These are phyloP conservation scores for Andrena hattorfiana DNA, from an alignment of 2,888 invertebrate species.

Conservation along the genomic window DNA sequence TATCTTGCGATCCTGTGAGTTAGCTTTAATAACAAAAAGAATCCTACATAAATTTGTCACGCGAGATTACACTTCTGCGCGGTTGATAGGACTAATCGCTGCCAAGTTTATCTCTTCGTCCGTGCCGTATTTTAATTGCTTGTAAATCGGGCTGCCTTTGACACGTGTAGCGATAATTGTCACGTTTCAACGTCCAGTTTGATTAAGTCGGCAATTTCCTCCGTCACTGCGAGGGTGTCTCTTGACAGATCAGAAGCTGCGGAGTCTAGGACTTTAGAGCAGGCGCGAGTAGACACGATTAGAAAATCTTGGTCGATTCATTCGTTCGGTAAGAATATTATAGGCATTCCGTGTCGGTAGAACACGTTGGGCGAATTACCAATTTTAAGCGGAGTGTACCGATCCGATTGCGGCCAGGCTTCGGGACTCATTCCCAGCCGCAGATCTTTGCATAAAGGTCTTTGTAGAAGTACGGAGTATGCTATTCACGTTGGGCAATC, in stretches of 20 bases:
- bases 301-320: too few relatives aligned
- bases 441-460: neutral
- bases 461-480: neutral
- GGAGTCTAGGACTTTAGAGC: too few relatives aligned
- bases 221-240: too few relatives aligned
- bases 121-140: neutral
- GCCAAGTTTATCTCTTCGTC: neutral
- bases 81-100: conserved; percentile 11
- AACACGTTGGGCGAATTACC: neutral
- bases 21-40: too few relatives aligned
- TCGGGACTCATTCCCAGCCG: neutral
- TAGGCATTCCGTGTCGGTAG: neutral
- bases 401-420: neutral
- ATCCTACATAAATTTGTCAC: neutral
- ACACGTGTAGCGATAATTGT: neutral
- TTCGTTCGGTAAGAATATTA: too few relatives aligned
- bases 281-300: too few relatives aligned
- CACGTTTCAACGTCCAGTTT: neutral
- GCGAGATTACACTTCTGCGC: neutral
- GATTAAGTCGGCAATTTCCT: neutral
- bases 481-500: neutral
- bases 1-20: too few relatives aligned
- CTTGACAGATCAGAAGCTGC: too few relatives aligned
- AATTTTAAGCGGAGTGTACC: neutral
- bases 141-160: neutral